Percentiles rank a stretch among this genome's conserved stretches.
Evolutionary conservation across 2,113 vertebrate species (phyloP).

Genomic region (Rhea americana): DNA sequence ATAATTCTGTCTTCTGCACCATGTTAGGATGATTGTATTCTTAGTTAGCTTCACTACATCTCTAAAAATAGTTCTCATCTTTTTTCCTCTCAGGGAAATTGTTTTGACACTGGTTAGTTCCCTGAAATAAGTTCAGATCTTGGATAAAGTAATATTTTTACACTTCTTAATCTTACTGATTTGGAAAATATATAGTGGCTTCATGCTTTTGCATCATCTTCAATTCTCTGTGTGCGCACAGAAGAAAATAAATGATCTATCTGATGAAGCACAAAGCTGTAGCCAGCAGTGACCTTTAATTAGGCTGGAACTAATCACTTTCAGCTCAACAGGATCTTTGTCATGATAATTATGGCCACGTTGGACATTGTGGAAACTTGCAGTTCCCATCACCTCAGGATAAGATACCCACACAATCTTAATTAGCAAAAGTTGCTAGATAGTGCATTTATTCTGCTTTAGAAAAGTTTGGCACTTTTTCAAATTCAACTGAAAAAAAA

Average conservation of each 20-base stretch:
- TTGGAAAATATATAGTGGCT: neutral
- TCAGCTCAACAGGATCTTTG: conserved; percentile 17
- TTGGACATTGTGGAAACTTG: neutral
- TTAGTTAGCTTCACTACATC: neutral
- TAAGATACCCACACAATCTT: neutral
- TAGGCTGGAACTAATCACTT: conserved; percentile 29
- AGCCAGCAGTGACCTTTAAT: conserved; percentile 31
- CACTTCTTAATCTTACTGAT: neutral
- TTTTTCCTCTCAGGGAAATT: neutral
- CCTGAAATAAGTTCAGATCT: neutral
- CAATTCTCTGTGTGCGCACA: neutral
- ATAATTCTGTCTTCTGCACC: neutral
- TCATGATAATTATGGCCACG: conserved; percentile 31
- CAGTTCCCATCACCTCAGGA: neutral
- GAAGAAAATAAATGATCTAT: neutral
- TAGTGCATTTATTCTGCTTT: neutral
- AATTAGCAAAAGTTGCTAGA: neutral
- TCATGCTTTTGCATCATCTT: neutral
- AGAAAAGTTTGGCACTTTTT: neutral
- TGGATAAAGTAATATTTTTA: neutral
- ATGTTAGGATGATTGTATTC: neutral
- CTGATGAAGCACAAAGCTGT: neutral
- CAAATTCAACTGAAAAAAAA: neutral
- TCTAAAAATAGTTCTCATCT: neutral
- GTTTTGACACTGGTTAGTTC: neutral